Base-by-base conservation (phyloP, 2,888 invertebrate species). In the Rutpela maculata region DNA sequence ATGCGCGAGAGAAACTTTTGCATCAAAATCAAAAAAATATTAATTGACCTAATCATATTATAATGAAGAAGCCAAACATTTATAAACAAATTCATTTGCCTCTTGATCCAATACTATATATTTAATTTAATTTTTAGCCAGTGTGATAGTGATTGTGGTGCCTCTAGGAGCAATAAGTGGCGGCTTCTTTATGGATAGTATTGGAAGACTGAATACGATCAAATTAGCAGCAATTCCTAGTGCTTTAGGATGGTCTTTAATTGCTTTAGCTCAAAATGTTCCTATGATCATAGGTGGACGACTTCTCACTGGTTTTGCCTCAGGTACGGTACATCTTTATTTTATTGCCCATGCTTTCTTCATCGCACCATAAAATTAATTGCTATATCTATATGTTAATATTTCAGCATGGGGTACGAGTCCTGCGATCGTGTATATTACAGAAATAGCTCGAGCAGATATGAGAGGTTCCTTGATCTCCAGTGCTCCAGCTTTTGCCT, bases 401-500 rank as follows among this genome's bases (percentile, higher is more conserved):
- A 62, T 86, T 87, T 70, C 78, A 88, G 92, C 92, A 2, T 88
- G 92, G 86, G 92, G 92, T 15, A 91, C 92, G 1, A 92, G 92
- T 80, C 93, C 93, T 15, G 93, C 92, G 0, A 91, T 92, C 60
- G 93, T 93, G 26, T 93, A 93, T 86, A 92, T 93, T 74, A 93
- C 93, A 9, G 93, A 93, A 88, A 91, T 93, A 0, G 92, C 92
- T 0, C 88, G 92, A 62, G 92, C 92, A 1, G 92, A 93, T 84
- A 88, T 93, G 77, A 86, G 93, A 77, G 93, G 93, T n/a, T 92
- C 93, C 11, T 87, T 93, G 63, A 92, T 93, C 77, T 92, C 92
- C 11, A 89, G 91, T 38, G 92, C 92, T 5, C 93, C 93, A 2
- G 91, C 92, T 5, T 89, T 92, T 80, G 92, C 92, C 7, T 93